phyloP scores from a whole-genome alignment of 2,797 vertebrate genomes.

The Astyanax mexicanus region DNA sequence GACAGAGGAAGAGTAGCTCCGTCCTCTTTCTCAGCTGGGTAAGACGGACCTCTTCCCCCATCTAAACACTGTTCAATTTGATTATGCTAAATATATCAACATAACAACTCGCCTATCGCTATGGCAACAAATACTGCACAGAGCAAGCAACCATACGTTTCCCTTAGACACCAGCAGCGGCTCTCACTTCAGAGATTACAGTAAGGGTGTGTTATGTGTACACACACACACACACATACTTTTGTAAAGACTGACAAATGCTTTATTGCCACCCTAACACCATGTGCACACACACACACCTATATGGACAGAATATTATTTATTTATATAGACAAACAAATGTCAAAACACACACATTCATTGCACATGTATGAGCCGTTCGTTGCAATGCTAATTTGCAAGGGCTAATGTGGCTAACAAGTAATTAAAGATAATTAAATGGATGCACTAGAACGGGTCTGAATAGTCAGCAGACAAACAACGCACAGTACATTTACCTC shows the following conservation, averaged over 20 bases:
- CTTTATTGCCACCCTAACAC: too few relatives aligned
- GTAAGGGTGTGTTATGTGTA: not conserved
- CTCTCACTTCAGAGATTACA: not conserved
- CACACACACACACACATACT: not conserved
- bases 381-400: too few relatives aligned
- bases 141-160: slow-evolving; percentile 13
- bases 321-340: not conserved
- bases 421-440: too few relatives aligned
- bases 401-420: too few relatives aligned
- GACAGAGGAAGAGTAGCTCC: not conserved
- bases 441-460: too few relatives aligned
- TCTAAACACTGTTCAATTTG: slow-evolving; percentile 15
- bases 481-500: too few relatives aligned
- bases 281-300: not conserved
- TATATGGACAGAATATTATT: not conserved
- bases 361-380: not conserved
- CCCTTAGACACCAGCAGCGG: not conserved
- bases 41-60: not conserved
- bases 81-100: slow-evolving; percentile 35
- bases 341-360: too few relatives aligned
- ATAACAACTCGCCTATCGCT: slow-evolving; percentile 21
- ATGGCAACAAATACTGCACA: slow-evolving; percentile 33
- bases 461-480: too few relatives aligned
- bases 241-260: too few relatives aligned
- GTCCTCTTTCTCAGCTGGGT: not conserved